Conservation (phyloP, 2,113 vertebrate species). For the Oreotrochilus melanogaster region DNA sequence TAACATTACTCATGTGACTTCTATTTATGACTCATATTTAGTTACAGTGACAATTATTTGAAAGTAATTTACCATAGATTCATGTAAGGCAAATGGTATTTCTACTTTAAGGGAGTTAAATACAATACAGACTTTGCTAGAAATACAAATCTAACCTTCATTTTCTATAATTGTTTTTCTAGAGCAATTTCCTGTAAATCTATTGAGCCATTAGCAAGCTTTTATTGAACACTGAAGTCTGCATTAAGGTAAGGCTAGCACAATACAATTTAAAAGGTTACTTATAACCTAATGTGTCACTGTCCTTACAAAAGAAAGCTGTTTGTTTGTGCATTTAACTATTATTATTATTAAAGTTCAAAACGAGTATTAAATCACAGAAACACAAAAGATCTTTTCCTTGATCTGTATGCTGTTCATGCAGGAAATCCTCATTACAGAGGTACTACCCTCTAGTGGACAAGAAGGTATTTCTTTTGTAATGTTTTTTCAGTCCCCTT, state of each 20-base stretch:
- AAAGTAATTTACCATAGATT: slow-evolving; percentile 50
- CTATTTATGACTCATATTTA: slow-evolving; percentile 42
- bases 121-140: slow-evolving; percentile 29
- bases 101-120: slow-evolving; percentile 43
- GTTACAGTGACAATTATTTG: slow-evolving; percentile 58
- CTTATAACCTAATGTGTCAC: not conserved
- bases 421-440: not conserved
- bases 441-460: slow-evolving; percentile 58
- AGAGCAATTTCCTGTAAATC: slow-evolving; percentile 61
- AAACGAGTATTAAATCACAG: rapidly evolving
- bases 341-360: not conserved
- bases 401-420: rapidly evolving
- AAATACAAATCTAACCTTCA: slow-evolving; percentile 58
- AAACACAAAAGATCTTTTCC: not conserved
- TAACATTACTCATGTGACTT: not conserved
- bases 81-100: slow-evolving; percentile 66
- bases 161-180: slow-evolving; percentile 61
- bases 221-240: slow-evolving; percentile 69
- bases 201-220: slow-evolving; percentile 29
- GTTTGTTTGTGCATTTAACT: not conserved
- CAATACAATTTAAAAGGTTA: slow-evolving; percentile 50
- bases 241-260: slow-evolving; percentile 34
- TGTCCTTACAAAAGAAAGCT: not conserved
- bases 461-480: not conserved
- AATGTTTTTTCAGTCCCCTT: not conserved